Conservation (phyloP, 2,797 vertebrate species). For the Gymnopithys bicolor region DNA sequence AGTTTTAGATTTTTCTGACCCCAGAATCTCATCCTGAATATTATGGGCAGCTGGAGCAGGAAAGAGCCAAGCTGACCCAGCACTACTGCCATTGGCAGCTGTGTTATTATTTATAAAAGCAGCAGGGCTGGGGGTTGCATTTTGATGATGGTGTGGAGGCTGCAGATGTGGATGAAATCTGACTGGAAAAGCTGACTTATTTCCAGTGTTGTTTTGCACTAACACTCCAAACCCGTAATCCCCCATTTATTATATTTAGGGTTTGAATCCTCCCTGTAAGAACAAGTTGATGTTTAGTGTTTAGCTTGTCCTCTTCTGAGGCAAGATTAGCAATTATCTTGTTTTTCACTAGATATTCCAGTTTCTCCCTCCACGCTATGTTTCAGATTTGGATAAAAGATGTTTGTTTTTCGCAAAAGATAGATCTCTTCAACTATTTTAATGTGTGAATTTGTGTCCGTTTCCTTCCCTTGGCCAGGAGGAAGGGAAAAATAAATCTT, state of each 20-base stretch:
- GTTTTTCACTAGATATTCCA: slow-evolving; percentile 68
- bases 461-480: slow-evolving; percentile 71
- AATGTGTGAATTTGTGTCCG: slow-evolving; percentile 66
- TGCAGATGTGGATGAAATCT: slow-evolving; percentile 98
- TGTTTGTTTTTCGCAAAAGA: slow-evolving; percentile 57
- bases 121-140: slow-evolving; percentile 94
- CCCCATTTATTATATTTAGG: slow-evolving; percentile 94
- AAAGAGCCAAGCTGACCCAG: slow-evolving; percentile 98
- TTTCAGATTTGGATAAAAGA: slow-evolving; percentile 72
- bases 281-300: slow-evolving; percentile 69
- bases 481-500: slow-evolving; percentile 82
- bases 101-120: slow-evolving; percentile 97
- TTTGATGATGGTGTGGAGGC: slow-evolving; percentile 94
- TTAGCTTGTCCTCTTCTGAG: slow-evolving; percentile 55
- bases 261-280: slow-evolving; percentile 72
- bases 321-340: slow-evolving; percentile 66
- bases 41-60: slow-evolving; percentile 93
- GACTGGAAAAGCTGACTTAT: slow-evolving; percentile 98
- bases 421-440: slow-evolving; percentile 66
- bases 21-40: slow-evolving; percentile 99
- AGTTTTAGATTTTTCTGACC: slow-evolving; percentile 94
- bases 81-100: slow-evolving; percentile 94
- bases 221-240: slow-evolving; percentile 99
- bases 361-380: slow-evolving; percentile 71
- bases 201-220: slow-evolving; percentile 98